Base-by-base conservation (phyloP, 2,113 vertebrate species). In the Aphyosemion australe region DNA sequence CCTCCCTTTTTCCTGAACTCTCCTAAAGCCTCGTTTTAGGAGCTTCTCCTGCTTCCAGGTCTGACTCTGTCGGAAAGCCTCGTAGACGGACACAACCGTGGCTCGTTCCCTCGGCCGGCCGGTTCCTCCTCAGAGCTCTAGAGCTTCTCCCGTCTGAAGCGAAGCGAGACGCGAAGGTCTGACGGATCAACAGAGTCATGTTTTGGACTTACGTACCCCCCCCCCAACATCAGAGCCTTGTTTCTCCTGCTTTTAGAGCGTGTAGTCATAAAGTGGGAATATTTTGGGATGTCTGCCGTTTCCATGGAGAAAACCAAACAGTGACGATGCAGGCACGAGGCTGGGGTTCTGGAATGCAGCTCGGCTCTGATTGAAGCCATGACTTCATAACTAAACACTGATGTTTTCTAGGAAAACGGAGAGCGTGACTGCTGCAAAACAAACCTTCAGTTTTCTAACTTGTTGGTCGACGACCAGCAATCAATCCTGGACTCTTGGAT, bases 301-400 rank as follows among this genome's bases (percentile, higher is more conserved):
- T 80, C 88, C 86, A 85, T 77, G 81, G 88, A 72, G 79, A 88
- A 82, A 85, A 69, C 47, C 66, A 85, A 90, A 88, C 76, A 83
- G 59, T 1, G 65, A 58, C 47, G 72, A 75, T 62, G 41, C 43
- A 58, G 69, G 61, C 18, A 16, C 42, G 8, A 78, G 79, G 34
- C 59, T 73, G 7, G 18, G 61, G 69, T 74, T 79, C 48, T 60
- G 79, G 84, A 71, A 51, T 9, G 2, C 46, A 48, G 75, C 83
- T 84, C 72, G 42, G 1, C 52, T 7, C 64, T 85, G 84, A 88
- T 90, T 82, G 77, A 83, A 51, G 55, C 59, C 48, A 64, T 88
- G 87, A 78, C 82, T 86, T 78, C 74, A 83, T 76, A 79, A 78
- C 78, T 14, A 73, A 78, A 51, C 67, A 47, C 74, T 64, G 84